Base-by-base conservation (phyloP, 2,888 invertebrate species). In the Eretmocerus hayati region DNA sequence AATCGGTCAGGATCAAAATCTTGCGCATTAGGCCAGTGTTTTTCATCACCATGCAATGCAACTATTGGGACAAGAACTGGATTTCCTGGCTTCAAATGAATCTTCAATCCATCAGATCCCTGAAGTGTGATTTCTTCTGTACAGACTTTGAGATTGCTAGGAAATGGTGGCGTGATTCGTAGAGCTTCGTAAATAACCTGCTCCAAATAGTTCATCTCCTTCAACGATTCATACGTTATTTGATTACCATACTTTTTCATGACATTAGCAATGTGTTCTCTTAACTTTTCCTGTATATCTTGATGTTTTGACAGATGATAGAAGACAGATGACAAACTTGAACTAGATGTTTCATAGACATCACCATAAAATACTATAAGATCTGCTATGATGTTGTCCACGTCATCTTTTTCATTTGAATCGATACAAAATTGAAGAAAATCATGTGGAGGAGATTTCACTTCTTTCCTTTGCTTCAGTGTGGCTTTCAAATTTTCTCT, bases 331-430 rank as follows among this genome's bases (percentile, higher is more conserved):
- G 70, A 66, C 33, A 77, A 59, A 0, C 74, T 67, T 1, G 74
- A 69, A 19, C 75, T 74, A 0, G 77, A 75, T 1, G 78, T 78
- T 58, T 78, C 77, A 55, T 73, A 76, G 2, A 77, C 78, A 20
- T 77, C 78, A 2, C 74, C 52, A 55, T 76, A 77, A 56, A 79
- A 77, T 2, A 76, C 71, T 1, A 76, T 60, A 1, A 74, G 67
- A 50, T 77, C 75, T 0, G 76, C 65, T 0, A 68, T 58, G 52
- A 76, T 61, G 1, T 51, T 4, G 1, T 67, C 59, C 3, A 64
- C 64, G 39, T 72, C 63, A 11, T 50, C 43, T n/a, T n/a, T n/a
- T 11, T 59, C 53, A 8, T 44, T 54, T 48, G 51, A 42, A 1
- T 64, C 72, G 3, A 76, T 64, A 46, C 77, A 56, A 30, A 75